Percentiles rank a stretch among this genome's conserved stretches.
phyloP scores from a whole-genome alignment of 2,797 vertebrate genomes.

The Platyrinchus mystaceus region DNA sequence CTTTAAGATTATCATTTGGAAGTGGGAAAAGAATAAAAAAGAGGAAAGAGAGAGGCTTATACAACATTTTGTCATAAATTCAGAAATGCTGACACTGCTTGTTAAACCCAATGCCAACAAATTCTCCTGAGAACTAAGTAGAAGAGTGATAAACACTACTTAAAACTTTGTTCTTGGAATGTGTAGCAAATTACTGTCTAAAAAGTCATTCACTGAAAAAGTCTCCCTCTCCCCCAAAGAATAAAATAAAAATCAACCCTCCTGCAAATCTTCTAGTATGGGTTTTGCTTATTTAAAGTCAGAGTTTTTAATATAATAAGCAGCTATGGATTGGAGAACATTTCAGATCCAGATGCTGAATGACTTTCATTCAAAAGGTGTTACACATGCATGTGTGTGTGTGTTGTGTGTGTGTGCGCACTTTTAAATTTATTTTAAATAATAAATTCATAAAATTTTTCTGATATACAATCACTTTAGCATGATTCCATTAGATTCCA shows the following conservation, averaged over 20 bases:
- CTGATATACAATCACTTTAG: neutral
- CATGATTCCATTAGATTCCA: neutral
- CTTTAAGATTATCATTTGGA: neutral
- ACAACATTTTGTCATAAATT: neutral
- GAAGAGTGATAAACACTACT: neutral
- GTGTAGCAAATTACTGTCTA: neutral
- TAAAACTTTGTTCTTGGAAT: neutral
- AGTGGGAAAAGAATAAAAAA: neutral
- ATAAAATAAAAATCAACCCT: fast-evolving
- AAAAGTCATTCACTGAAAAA: neutral
- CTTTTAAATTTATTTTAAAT: neutral
- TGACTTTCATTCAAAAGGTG: neutral
- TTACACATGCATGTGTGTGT: fast-evolving
- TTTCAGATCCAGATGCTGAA: neutral
- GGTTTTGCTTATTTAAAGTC: neutral
- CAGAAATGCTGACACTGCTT: neutral
- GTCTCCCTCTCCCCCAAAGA: fast-evolving
- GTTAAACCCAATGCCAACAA: neutral
- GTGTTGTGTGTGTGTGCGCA: neutral
- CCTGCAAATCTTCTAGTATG: neutral
- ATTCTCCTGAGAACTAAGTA: neutral
- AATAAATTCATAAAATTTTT: neutral
- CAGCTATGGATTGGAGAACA: neutral
- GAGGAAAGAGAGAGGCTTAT: neutral
- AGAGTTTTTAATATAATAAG: neutral